Conservation (phyloP, 2,888 invertebrate species). For the Microplitis deprimator region DNA sequence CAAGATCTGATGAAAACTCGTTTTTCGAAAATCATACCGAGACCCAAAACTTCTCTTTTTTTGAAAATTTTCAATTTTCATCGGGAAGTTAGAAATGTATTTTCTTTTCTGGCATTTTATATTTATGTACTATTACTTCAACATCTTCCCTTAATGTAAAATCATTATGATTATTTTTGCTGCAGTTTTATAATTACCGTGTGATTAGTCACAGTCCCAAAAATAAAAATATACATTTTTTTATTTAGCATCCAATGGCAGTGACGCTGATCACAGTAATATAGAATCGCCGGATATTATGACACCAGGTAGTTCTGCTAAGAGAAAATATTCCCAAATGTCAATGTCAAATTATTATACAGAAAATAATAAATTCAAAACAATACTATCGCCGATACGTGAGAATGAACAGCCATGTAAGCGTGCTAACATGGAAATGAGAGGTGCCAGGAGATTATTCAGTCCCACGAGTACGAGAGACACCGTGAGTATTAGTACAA, state of each 20-base stretch:
- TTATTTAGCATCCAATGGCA: conserved; percentile 7
- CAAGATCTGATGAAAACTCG: too few relatives aligned
- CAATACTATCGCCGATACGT: conserved; percentile 64
- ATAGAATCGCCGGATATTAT: conserved; percentile 7
- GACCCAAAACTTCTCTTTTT: too few relatives aligned
- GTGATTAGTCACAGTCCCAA: background rate
- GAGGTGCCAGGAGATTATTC: conserved; percentile 72
- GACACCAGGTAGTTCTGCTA: conserved; percentile 45
- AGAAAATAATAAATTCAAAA: conserved; percentile 57
- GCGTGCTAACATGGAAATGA: conserved; percentile 69
- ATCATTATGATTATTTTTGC: too few relatives aligned
- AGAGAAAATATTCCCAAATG: conserved; percentile 60
- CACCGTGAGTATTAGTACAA: conserved; percentile 44
- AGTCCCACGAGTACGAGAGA: conserved; percentile 62
- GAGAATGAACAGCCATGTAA: conserved; percentile 68
- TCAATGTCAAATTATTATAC: conserved; percentile 11
- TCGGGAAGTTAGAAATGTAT: too few relatives aligned
- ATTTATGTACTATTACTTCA: too few relatives aligned
- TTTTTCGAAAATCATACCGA: too few relatives aligned
- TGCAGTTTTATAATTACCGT: too few relatives aligned
- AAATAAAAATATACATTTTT: background rate
- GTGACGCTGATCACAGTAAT: conserved; percentile 15
- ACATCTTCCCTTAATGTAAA: too few relatives aligned
- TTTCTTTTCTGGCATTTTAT: too few relatives aligned
- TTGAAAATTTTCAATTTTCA: too few relatives aligned